Conservation (phyloP, 2,888 invertebrate genomes). For the Tipula confusa region DNA sequence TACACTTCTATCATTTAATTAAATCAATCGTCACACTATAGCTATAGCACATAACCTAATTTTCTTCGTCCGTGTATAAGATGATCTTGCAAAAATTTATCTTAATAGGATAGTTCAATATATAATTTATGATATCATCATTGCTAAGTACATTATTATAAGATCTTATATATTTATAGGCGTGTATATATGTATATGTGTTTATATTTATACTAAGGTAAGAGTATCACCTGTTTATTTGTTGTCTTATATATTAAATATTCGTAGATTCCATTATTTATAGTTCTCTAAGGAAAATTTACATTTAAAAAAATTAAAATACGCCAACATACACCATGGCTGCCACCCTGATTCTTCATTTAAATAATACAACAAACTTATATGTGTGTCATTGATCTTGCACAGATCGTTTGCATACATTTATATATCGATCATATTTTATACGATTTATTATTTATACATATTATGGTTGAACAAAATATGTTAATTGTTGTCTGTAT, state of each 20-base stretch:
- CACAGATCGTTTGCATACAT: background rate
- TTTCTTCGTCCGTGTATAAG: background rate
- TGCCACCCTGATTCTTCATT: background rate
- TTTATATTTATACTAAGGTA: no score
- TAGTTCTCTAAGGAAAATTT: background rate
- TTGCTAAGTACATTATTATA: background rate
- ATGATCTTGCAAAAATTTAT: background rate
- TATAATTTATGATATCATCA: background rate
- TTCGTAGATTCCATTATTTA: background rate
- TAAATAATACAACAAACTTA: background rate
- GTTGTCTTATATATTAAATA: background rate
- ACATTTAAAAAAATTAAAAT: background rate
- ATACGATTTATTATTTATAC: background rate
- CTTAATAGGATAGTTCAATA: background rate
- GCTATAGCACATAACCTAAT: background rate
- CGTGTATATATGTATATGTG: no score
- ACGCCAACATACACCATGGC: background rate
- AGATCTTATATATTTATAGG: no score
- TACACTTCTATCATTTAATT: slow-evolving; percentile 7
- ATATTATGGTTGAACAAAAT: background rate
- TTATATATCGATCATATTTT: background rate
- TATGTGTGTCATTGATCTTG: background rate
- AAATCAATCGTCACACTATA: background rate
- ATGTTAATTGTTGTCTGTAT: background rate
- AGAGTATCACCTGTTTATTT: slow-evolving; percentile 3